These are phyloP conservation scores for Altica lythri DNA, from an alignment of 2,888 invertebrate species.

Conservation along the genomic window DNA sequence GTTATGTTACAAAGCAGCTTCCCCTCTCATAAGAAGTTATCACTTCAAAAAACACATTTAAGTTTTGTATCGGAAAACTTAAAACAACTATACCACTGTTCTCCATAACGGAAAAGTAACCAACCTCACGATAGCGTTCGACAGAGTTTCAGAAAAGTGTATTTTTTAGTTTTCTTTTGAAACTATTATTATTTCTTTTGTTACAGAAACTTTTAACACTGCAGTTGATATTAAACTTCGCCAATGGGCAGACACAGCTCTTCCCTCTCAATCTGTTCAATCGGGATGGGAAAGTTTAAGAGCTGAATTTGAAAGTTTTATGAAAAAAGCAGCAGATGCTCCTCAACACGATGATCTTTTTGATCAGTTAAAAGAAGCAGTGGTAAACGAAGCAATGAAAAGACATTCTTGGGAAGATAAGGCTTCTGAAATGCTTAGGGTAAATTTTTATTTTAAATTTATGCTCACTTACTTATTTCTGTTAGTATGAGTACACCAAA, in stretches of 20 bases:
- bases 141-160: too few species aligned
- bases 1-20: too few species aligned
- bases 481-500: too few species aligned
- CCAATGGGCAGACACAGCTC: conserved; percentile 92
- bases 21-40: too few species aligned
- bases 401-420: conserved; percentile 95
- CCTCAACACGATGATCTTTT: conserved; percentile 87
- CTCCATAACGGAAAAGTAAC: too few species aligned
- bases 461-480: background rate
- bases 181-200: too few species aligned
- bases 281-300: conserved; percentile 85
- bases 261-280: conserved; percentile 85
- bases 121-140: too few species aligned
- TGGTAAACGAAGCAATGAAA: conserved; percentile 83
- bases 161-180: too few species aligned
- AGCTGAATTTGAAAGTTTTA: conserved; percentile 71
- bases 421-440: conserved; percentile 73
- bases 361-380: conserved; percentile 84
- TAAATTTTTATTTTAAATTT: conserved; percentile 8
- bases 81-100: too few species aligned
- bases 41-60: too few species aligned
- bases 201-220: conserved; percentile 79
- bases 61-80: too few species aligned
- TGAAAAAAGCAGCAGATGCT: conserved; percentile 67
- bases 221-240: conserved; percentile 92